Evolutionary conservation across 2,113 vertebrate species (phyloP).

Genomic region (Neolamprologus hecqui): DNA sequence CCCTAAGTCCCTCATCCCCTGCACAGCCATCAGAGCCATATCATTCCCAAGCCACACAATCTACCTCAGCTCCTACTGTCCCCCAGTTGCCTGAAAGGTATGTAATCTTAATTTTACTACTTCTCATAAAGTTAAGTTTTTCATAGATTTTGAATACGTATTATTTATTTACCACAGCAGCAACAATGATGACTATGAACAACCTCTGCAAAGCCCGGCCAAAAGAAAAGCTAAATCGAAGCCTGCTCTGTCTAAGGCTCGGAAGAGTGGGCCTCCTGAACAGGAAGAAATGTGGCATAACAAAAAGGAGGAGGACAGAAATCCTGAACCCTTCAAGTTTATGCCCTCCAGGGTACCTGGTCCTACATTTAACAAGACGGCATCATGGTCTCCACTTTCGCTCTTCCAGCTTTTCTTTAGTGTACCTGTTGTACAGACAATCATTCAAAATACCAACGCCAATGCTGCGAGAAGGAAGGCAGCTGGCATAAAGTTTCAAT

Average conservation of each 20-base stretch:
- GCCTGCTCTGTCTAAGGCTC: neutral
- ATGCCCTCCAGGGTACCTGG: neutral
- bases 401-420: neutral
- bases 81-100: neutral
- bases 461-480: neutral
- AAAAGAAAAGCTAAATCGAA: neutral
- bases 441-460: neutral
- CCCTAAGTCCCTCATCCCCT: neutral
- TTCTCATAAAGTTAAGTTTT: neutral
- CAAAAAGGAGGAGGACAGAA: neutral
- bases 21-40: neutral
- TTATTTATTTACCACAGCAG: neutral
- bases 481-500: neutral
- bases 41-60: neutral
- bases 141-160: neutral
- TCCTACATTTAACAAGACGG: neutral
- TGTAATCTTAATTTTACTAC: neutral
- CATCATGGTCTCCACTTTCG: neutral
- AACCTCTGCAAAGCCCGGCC: neutral
- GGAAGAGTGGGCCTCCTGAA: neutral
- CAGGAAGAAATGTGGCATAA: neutral
- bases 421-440: neutral
- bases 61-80: neutral
- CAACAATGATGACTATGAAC: neutral
- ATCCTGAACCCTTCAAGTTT: neutral